Conservation (phyloP, 1,140 invertebrate genomes). For the Xylocopa sonorina region DNA sequence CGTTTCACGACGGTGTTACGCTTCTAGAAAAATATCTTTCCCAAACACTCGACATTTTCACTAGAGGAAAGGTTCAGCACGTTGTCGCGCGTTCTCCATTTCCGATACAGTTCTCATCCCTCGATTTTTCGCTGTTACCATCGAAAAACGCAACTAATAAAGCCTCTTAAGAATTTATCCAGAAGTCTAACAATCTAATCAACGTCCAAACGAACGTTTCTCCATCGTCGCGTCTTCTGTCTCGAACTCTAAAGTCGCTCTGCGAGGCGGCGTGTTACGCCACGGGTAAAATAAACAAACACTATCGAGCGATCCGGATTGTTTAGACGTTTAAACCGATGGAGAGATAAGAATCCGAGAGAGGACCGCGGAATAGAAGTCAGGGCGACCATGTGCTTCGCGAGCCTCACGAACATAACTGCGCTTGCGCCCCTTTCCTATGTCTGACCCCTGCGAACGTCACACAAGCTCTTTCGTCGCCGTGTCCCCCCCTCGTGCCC, state of each 20-base stretch:
- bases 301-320: conserved; percentile 51
- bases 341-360: conserved; percentile 49
- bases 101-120: neutral
- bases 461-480: conserved; percentile 57
- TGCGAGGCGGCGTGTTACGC: neutral
- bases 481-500: conserved; percentile 23
- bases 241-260: neutral
- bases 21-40: neutral
- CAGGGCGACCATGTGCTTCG: conserved; percentile 78
- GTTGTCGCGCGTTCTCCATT: neutral
- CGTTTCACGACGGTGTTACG: neutral
- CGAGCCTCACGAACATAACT: conserved; percentile 75
- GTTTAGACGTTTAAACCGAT: conserved; percentile 62
- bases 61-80: neutral
- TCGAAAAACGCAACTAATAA: neutral
- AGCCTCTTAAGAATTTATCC: no score
- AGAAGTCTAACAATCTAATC: neutral
- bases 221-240: no score
- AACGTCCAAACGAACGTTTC: neutral
- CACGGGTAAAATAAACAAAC: conserved; percentile 3
- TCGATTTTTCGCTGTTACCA: neutral
- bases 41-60: neutral
- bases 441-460: conserved; percentile 74
- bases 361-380: conserved; percentile 66
- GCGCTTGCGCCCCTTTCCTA: conserved; percentile 76